Conservation (phyloP, 2,113 vertebrate genomes). For the Todiramphus chloris region DNA sequence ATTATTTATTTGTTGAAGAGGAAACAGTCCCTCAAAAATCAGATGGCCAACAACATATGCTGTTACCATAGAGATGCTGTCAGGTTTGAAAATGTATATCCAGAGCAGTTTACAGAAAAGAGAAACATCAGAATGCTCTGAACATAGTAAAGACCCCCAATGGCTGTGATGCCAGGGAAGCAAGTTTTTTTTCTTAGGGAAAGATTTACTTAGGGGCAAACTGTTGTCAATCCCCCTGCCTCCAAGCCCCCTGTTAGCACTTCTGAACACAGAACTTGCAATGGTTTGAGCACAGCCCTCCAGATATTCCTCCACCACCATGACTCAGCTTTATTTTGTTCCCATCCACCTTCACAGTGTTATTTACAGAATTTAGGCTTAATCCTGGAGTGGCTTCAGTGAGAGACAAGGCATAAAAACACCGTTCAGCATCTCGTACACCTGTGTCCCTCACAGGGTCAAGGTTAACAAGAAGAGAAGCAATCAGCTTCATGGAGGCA, state of each 20-base stretch:
- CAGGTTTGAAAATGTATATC: background rate
- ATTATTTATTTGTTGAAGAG: background rate
- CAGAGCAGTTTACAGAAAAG: background rate
- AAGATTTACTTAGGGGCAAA: background rate
- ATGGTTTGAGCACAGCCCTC: background rate
- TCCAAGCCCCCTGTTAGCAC: background rate
- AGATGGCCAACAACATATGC: background rate
- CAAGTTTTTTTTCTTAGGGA: background rate
- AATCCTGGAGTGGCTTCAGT: background rate
- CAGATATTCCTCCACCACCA: background rate
- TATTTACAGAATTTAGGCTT: background rate
- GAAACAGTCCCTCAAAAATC: background rate
- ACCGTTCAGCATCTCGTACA: background rate
- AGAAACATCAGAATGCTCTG: background rate
- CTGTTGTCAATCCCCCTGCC: background rate
- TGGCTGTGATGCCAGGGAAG: background rate
- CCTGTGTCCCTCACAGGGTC: background rate
- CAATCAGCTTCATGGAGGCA: background rate
- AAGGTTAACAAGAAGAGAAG: background rate
- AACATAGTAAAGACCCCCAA: background rate
- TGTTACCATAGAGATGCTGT: background rate
- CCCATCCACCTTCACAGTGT: fast-evolving
- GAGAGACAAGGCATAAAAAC: background rate
- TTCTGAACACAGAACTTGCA: background rate
- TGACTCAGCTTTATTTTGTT: background rate